These are phyloP conservation scores for Hylaeus volcanicus DNA, from an alignment of 1,140 invertebrate species.

Conservation along the genomic window DNA sequence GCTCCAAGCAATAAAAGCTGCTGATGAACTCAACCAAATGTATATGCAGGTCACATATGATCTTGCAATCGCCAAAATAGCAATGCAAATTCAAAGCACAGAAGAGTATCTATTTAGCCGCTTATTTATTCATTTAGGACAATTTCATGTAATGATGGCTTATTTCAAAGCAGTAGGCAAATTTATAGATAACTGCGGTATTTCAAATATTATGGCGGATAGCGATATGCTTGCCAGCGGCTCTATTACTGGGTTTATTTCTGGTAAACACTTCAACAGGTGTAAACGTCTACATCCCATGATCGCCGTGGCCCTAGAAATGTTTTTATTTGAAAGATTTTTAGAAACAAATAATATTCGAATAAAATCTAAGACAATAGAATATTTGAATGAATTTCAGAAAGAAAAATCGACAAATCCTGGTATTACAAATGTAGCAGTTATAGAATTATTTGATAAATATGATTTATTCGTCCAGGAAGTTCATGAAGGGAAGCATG, in stretches of 20 bases:
- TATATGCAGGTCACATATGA: conserved; percentile 50
- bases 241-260: conserved; percentile 68
- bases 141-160: conserved; percentile 73
- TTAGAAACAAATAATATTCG: conserved; percentile 6
- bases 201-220: conserved; percentile 69
- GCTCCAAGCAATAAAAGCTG: conserved; percentile 18
- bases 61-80: background rate
- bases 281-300: conserved; percentile 72
- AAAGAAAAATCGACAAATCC: background rate
- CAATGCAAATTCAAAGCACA: conserved; percentile 12
- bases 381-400: conserved; percentile 7
- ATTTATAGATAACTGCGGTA: conserved; percentile 63
- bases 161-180: conserved; percentile 67
- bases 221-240: conserved; percentile 66
- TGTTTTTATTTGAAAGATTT: conserved; percentile 26
- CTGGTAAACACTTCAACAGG: conserved; percentile 71
- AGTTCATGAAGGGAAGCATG: conserved; percentile 49
- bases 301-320: conserved; percentile 59
- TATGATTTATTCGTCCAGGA: conserved; percentile 33
- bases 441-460: conserved; percentile 50
- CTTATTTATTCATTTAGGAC: conserved; percentile 72
- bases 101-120: conserved; percentile 69
- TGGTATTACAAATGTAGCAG: conserved; percentile 25
- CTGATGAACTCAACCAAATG: conserved; percentile 56
- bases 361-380: background rate